Evolutionary conservation across 2,797 vertebrate species (phyloP).

Genomic region (Dallia pectoralis): DNA sequence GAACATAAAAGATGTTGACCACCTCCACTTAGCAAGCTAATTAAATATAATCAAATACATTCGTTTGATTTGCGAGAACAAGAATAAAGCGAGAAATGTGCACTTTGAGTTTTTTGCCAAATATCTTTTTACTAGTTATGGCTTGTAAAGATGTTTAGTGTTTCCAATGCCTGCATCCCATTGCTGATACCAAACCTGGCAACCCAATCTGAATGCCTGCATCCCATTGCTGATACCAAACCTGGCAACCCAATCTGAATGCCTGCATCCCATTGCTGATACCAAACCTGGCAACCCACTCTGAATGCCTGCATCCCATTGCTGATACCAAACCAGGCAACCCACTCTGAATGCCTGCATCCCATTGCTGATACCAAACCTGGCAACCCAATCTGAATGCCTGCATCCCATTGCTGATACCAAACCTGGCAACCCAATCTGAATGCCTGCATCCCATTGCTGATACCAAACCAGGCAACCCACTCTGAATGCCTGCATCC

Average conservation of each 20-base stretch:
- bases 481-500: slow-evolving; percentile 9
- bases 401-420: slow-evolving; percentile 3
- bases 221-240: slow-evolving; percentile 12
- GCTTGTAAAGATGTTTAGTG: slow-evolving; percentile 16
- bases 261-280: slow-evolving; percentile 1
- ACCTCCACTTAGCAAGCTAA: neutral
- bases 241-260: slow-evolving; percentile 32
- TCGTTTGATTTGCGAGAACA: neutral
- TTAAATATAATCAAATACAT: neutral
- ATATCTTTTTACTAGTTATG: neutral
- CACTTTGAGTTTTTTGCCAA: neutral
- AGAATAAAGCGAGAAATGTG: slow-evolving; percentile 1
- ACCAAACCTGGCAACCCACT: slow-evolving; percentile 32
- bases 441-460: slow-evolving; percentile 5
- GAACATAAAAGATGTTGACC: neutral
- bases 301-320: slow-evolving; percentile 7
- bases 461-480: slow-evolving; percentile 27
- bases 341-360: slow-evolving; percentile 15
- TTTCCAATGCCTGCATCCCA: slow-evolving; percentile 15
- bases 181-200: slow-evolving; percentile 22
- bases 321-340: slow-evolving; percentile 25
- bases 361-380: slow-evolving; percentile 15
- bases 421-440: slow-evolving; percentile 34
- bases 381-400: slow-evolving; percentile 26
- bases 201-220: slow-evolving; percentile 17